Evolutionary conservation across 2,113 vertebrate species (phyloP), one percentile per base, ranked within the genome.

Genomic region (Hepsetus odoe): DNA sequence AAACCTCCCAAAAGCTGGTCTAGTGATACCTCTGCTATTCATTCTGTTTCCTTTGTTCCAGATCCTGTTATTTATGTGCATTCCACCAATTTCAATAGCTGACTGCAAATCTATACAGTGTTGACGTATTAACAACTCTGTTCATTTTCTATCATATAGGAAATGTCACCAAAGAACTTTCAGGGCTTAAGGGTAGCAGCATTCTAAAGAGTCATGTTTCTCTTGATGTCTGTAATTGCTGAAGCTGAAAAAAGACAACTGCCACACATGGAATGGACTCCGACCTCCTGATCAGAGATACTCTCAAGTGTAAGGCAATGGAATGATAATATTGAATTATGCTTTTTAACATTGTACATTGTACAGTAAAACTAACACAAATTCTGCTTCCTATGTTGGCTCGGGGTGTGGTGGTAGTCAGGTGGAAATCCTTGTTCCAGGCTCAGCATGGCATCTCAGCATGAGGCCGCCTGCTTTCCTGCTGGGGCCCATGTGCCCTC

Each of bases 351-450:
- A 22, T 74, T 22, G 55, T 65, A 40, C n/a, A n/a, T n/a, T n/a
- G n/a, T n/a, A 30, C 8, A 55, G n/a, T 64, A 56, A 33, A 74
- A 74, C 42, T 64, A 83, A 83, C 46, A 79, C 28, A 32, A 44
- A 20, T 71, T 30, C 53, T 44, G 73, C 46, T 42, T 79, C 55
- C 51, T 33, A 65, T 79, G 61, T 82, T 68, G 69, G 51, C 40
- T 71, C 18, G 64, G 56, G 76, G 77, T 58, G 73, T 67, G 72
- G 30, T 58, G 14, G 24, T 20, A 35, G 22, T 10, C 49, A 22
- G 30, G 77, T 76, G 81, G 77, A 83, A 83, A 72, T 83, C 67
- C 76, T 44, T 80, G 66, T 80, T 83, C 72, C 77, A 16, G 40
- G 46, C 32, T 1, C 67, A 80, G 72, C 72, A 72, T 66, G 77